phyloP scores from a whole-genome alignment of 2,888 invertebrate species.

The Ctenicera cuprea region DNA sequence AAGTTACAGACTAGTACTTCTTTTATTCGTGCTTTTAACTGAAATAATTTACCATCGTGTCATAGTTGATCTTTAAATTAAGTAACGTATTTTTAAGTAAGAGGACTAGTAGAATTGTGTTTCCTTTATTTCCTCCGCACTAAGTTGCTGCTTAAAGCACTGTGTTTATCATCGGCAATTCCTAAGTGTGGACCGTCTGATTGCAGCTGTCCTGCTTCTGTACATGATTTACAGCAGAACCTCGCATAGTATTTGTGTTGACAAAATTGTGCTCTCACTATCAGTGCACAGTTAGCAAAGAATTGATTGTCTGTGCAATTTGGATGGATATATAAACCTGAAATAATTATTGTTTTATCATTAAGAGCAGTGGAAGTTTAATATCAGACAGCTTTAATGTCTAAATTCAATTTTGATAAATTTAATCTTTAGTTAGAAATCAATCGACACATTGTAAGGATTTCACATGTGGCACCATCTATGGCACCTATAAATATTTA shows the following conservation, averaged over 20 bases:
- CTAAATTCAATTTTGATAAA: no score
- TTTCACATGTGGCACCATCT: no score
- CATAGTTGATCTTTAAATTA: constrained; percentile 26
- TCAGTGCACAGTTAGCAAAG: constrained; percentile 93
- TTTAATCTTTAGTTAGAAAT: no score
- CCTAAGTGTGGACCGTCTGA: constrained; percentile 72
- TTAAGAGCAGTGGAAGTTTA: neutral
- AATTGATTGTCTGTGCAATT: constrained; percentile 91
- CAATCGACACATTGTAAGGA: no score
- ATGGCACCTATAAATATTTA: no score
- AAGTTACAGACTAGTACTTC: constrained; percentile 38
- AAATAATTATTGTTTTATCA: constrained; percentile 21
- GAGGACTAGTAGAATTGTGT: constrained; percentile 43
- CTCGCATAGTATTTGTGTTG: constrained; percentile 92
- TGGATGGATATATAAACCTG: constrained; percentile 85
- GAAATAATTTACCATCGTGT: constrained; percentile 29
- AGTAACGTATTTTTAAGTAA: constrained; percentile 35
- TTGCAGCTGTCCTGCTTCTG: constrained; percentile 86
- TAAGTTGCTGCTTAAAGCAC: constrained; percentile 63
- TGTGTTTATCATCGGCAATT: constrained; percentile 58
- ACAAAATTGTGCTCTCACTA: constrained; percentile 90
- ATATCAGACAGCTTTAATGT: constrained; percentile 9
- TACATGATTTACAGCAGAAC: constrained; percentile 96
- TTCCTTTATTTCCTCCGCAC: constrained; percentile 53
- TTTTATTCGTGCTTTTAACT: constrained; percentile 7